Evolutionary conservation across 2,113 vertebrate species (phyloP).

Genomic region (Tylochromis polylepis): DNA sequence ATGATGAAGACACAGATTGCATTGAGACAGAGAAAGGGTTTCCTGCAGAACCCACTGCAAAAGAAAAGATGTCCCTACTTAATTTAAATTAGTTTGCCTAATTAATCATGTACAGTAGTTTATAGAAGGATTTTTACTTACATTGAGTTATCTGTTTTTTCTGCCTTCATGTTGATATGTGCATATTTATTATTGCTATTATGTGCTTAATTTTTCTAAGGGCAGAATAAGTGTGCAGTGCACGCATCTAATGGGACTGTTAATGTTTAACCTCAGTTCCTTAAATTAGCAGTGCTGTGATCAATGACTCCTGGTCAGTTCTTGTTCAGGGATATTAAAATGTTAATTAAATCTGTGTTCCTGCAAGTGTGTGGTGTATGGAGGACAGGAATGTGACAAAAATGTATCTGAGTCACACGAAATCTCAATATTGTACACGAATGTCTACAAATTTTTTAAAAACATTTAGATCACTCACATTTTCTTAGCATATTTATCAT

Average conservation of each 20-base stretch:
- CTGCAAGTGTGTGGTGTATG: neutral
- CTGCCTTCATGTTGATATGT: neutral
- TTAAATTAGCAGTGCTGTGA: neutral
- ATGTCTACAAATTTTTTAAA: neutral
- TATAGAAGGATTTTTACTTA: neutral
- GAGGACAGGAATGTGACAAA: neutral
- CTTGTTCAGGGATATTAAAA: neutral
- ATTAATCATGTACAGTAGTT: neutral
- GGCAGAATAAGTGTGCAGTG: neutral
- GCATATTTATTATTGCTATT: neutral
- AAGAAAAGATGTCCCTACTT: neutral
- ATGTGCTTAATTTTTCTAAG: neutral
- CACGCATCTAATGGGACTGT: neutral
- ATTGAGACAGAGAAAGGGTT: neutral
- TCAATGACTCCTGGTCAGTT: neutral
- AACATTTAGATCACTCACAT: neutral
- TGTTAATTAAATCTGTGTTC: neutral
- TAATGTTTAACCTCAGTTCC: neutral
- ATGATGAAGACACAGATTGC: neutral
- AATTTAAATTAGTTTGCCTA: neutral
- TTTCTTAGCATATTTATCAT: accelerated
- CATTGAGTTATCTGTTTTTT: neutral
- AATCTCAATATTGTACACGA: neutral
- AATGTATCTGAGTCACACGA: neutral
- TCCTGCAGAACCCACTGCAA: neutral